Conservation (phyloP, 1,140 invertebrate genomes). For the Uloborus diversus region DNA sequence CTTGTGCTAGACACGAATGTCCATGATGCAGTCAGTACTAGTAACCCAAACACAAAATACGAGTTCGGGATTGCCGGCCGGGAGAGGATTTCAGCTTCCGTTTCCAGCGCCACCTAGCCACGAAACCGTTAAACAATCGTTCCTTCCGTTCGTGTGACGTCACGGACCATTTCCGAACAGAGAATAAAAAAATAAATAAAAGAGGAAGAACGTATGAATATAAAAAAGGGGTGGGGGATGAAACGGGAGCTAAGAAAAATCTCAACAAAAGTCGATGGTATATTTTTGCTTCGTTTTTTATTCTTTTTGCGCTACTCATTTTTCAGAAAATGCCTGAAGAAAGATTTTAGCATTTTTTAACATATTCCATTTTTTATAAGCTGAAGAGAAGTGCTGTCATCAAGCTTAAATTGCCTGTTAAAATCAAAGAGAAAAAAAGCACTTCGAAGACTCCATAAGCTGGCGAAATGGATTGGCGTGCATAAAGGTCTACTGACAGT, state of each 20-base stretch:
- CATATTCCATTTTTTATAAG: background rate
- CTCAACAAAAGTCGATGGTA: slow-evolving; percentile 50
- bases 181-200: background rate
- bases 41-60: slow-evolving; percentile 38
- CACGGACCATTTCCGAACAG: slow-evolving; percentile 3
- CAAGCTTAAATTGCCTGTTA: slow-evolving; percentile 48
- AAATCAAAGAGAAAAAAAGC: slow-evolving; percentile 1
- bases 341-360: slow-evolving; percentile 2
- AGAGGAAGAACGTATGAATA: background rate
- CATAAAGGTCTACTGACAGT: background rate
- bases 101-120: slow-evolving; percentile 23
- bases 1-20: no score
- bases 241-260: background rate
- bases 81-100: background rate
- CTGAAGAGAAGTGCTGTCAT: slow-evolving; percentile 32
- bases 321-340: slow-evolving; percentile 12
- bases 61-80: background rate
- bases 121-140: slow-evolving; percentile 16
- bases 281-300: slow-evolving; percentile 44
- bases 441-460: background rate
- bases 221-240: background rate
- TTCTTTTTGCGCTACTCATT: slow-evolving; percentile 25
- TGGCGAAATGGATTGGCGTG: background rate
- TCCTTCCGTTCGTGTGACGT: slow-evolving; percentile 21
- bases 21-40: no score